These are phyloP conservation scores for Phylloscopus trochilus DNA, from an alignment of 2,113 vertebrate genomes.

Conservation along the genomic window DNA sequence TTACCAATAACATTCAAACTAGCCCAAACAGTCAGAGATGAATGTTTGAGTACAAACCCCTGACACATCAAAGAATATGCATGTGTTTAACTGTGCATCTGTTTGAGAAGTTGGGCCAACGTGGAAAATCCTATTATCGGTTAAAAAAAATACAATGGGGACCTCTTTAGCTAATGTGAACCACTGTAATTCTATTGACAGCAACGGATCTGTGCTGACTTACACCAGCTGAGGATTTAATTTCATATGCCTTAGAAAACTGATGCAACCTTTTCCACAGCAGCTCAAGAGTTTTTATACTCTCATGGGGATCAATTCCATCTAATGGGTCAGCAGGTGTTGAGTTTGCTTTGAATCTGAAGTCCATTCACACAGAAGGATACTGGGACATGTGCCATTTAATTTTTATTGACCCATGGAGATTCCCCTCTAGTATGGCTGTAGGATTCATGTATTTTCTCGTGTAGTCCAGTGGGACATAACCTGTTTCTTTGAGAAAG, in stretches of 20 bases:
- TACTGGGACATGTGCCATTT: background rate
- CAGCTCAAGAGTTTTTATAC: background rate
- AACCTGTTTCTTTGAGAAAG: background rate
- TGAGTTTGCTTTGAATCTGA: background rate
- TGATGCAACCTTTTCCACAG: background rate
- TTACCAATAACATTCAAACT: background rate
- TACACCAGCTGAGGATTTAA: slow-evolving; percentile 31
- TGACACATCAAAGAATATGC: background rate
- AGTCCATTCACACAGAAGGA: background rate
- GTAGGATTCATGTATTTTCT: background rate
- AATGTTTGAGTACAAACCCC: background rate
- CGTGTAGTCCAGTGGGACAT: background rate
- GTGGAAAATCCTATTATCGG: slow-evolving; percentile 1
- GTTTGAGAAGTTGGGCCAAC: background rate
- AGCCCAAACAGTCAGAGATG: background rate
- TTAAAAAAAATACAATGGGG: background rate
- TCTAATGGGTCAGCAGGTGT: background rate
- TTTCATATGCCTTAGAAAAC: slow-evolving; percentile 33
- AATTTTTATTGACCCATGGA: background rate
- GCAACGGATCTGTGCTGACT: background rate
- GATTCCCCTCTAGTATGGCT: background rate
- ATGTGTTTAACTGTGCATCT: background rate
- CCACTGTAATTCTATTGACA: slow-evolving; percentile 47
- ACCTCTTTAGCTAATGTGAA: background rate
- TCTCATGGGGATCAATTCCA: background rate